Percentiles rank a stretch among this genome's conserved stretches.
Evolutionary conservation across 2,888 invertebrate species (phyloP).

Genomic region (Hesperia comma): DNA sequence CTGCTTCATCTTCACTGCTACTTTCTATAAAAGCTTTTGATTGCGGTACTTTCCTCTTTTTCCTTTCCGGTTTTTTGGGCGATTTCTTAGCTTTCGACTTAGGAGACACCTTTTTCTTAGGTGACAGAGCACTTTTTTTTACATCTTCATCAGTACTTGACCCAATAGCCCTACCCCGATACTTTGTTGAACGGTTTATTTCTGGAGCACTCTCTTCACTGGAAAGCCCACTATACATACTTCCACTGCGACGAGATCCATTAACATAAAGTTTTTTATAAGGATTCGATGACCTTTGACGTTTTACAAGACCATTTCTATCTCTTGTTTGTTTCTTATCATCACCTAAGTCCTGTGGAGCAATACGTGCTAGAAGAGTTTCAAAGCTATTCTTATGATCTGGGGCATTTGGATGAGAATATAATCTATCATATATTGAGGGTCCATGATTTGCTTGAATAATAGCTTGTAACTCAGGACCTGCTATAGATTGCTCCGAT

Average conservation of each 20-base stretch:
- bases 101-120: conserved; percentile 78
- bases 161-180: conserved; percentile 70
- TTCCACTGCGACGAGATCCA: conserved; percentile 87
- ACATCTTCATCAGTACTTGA: conserved; percentile 85
- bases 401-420: conserved; percentile 88
- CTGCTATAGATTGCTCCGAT: conserved; percentile 79
- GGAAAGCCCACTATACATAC: conserved; percentile 86
- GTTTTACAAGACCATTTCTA: conserved; percentile 87
- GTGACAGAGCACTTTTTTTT: conserved; percentile 69
- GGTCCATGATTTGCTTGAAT: conserved; percentile 95
- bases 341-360: conserved; percentile 85
- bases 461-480: conserved; percentile 87
- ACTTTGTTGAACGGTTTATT: conserved; percentile 60
- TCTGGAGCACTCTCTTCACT: conserved; percentile 79
- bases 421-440: conserved; percentile 94
- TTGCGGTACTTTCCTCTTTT: conserved; percentile 78
- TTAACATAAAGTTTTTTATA: conserved; percentile 91
- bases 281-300: conserved; percentile 83
- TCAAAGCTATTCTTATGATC: conserved; percentile 88
- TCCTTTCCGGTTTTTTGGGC: conserved; percentile 74
- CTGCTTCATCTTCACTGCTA: conserved; percentile 85
- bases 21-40: conserved; percentile 81
- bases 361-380: conserved; percentile 87
- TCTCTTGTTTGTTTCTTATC: conserved; percentile 85
- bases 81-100: conserved; percentile 73